Percentiles rank a stretch among this genome's conserved stretches.
Evolutionary conservation across 2,113 vertebrate species (phyloP).

Genomic region (Leiothrix lutea): DNA sequence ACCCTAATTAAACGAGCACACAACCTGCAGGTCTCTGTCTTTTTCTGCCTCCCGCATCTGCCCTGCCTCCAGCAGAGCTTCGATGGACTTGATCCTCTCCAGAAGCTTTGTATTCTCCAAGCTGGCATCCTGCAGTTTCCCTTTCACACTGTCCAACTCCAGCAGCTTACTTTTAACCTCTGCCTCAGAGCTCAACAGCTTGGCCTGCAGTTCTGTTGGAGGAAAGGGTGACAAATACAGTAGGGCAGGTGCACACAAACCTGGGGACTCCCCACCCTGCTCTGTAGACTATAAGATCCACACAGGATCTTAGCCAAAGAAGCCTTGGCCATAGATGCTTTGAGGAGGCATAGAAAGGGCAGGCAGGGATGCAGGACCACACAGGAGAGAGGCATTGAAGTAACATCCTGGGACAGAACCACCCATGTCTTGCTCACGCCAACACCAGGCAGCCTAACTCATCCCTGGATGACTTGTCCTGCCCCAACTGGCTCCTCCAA

Average conservation of each 20-base stretch:
- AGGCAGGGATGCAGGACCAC: background rate
- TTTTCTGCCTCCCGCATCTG: slow-evolving; percentile 73
- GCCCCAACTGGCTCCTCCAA: background rate
- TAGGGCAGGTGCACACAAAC: background rate
- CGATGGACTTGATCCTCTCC: slow-evolving; percentile 82
- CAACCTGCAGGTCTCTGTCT: slow-evolving; percentile 72
- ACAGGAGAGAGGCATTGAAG: rapidly evolving
- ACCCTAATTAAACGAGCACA: background rate
- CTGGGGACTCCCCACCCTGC: background rate
- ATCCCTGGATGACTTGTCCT: background rate
- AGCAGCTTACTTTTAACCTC: slow-evolving; percentile 76
- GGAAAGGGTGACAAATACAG: background rate
- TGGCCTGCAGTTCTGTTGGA: slow-evolving; percentile 79
- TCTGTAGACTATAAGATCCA: background rate
- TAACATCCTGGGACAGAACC: background rate
- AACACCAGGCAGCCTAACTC: background rate
- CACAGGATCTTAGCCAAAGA: background rate
- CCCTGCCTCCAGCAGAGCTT: slow-evolving; percentile 84
- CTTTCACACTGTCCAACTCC: slow-evolving; percentile 76
- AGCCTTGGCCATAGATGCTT: background rate
- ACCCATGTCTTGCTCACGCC: background rate
- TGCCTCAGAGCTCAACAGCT: slow-evolving; percentile 74
- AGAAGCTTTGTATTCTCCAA: slow-evolving; percentile 79
- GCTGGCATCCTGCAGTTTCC: slow-evolving; percentile 76
- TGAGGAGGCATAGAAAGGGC: background rate